These are phyloP conservation scores for Philotrypesis tridentata DNA, from an alignment of 1,140 invertebrate species.

Conservation along the genomic window DNA sequence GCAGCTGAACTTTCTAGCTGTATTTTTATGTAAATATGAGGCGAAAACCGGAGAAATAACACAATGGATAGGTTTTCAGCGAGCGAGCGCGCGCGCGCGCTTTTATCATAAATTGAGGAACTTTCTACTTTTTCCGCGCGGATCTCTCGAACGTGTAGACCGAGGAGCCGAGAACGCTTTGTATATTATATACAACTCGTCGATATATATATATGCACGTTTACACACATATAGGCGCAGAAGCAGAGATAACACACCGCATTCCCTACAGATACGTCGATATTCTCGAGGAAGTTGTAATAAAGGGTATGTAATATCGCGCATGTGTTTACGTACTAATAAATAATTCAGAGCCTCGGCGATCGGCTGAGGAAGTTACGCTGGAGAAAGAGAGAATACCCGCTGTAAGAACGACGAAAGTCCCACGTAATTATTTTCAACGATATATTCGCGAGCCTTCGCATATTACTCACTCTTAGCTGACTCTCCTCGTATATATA, in stretches of 20 bases:
- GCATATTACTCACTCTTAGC: background rate
- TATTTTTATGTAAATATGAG: background rate
- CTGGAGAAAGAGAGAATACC: background rate
- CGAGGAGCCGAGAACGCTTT: too few relatives aligned
- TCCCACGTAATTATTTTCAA: constrained; percentile 31
- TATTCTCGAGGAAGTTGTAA: too few relatives aligned
- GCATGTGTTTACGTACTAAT: constrained; percentile 3
- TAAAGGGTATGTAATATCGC: background rate
- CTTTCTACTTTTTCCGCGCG: background rate
- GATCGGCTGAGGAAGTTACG: background rate
- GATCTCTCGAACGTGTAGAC: background rate
- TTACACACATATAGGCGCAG: too few relatives aligned
- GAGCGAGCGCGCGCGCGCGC: background rate
- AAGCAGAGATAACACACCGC: too few relatives aligned
- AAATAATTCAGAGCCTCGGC: background rate
- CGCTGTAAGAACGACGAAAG: constrained; percentile 5
- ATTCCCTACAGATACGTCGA: too few relatives aligned
- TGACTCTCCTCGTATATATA: background rate
- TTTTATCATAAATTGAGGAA: background rate
- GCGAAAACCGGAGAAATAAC: background rate
- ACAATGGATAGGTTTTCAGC: constrained; percentile 11
- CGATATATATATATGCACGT: too few relatives aligned
- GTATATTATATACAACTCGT: too few relatives aligned
- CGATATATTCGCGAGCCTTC: background rate
- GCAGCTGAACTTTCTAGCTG: constrained; percentile 6